Evolutionary conservation across 2,797 vertebrate genomes (phyloP).

Genomic region (Poeciliopsis paucimaculata): DNA sequence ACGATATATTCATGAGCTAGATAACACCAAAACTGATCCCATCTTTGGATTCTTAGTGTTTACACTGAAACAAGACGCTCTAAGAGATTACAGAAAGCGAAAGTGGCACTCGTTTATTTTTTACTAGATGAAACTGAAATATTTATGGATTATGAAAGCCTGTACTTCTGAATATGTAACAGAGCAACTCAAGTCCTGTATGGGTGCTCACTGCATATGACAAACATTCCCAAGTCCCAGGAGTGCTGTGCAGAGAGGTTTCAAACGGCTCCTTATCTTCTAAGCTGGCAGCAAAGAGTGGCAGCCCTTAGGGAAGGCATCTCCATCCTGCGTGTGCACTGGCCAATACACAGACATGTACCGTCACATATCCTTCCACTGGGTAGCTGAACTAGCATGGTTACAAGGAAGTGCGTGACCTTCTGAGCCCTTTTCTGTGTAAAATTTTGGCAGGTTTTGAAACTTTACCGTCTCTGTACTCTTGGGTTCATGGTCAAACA

Average conservation of each 20-base stretch:
- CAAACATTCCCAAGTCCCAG: slow-evolving; percentile 56
- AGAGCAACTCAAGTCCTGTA: slow-evolving; percentile 33
- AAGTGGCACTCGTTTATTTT: slow-evolving; percentile 12
- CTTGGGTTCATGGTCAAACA: slow-evolving; percentile 17
- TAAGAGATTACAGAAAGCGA: slow-evolving; percentile 7
- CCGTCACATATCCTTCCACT: slow-evolving; percentile 71
- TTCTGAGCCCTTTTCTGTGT: slow-evolving; percentile 32
- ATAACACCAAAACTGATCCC: neutral
- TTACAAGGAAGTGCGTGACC: slow-evolving; percentile 54
- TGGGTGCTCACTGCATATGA: slow-evolving; percentile 58
- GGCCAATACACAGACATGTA: slow-evolving; percentile 55
- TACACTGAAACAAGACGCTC: neutral
- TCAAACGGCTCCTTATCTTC: slow-evolving; percentile 54
- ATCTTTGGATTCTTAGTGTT: neutral
- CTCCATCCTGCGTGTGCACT: slow-evolving; percentile 60
- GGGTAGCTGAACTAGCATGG: slow-evolving; percentile 51
- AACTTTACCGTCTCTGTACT: slow-evolving; percentile 21
- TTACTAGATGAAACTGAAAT: slow-evolving; percentile 20
- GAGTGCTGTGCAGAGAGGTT: slow-evolving; percentile 51
- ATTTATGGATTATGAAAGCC: slow-evolving; percentile 44
- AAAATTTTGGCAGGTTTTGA: slow-evolving; percentile 45
- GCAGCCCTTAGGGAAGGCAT: slow-evolving; percentile 56
- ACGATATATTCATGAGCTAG: neutral
- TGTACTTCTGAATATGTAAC: slow-evolving; percentile 28
- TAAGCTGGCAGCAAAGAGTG: slow-evolving; percentile 59